Percentiles rank a stretch among this genome's conserved stretches.
Conservation (phyloP, 2,888 invertebrate species). For the Phyto melanocephala region DNA sequence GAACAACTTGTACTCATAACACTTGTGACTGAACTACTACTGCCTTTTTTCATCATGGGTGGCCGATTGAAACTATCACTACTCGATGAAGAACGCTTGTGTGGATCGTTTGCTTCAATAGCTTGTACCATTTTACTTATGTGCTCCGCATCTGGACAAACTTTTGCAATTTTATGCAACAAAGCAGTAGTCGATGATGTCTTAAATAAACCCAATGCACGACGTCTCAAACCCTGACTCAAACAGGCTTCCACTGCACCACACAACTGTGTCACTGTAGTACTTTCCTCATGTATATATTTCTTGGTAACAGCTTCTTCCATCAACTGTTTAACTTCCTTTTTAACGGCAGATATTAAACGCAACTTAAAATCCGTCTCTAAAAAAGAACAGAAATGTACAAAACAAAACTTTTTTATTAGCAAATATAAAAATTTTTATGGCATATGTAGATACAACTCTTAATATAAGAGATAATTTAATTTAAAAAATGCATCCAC, state of each 20-base stretch:
- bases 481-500: conserved; percentile 10
- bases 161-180: conserved; percentile 94
- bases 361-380: conserved; percentile 85
- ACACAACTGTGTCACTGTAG: conserved; percentile 92
- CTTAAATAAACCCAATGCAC: conserved; percentile 93
- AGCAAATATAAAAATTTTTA: neutral
- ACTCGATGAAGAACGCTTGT: conserved; percentile 83
- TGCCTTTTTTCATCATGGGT: conserved; percentile 84
- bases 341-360: conserved; percentile 89
- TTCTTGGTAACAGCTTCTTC: conserved; percentile 96
- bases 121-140: conserved; percentile 89
- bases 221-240: conserved; percentile 84
- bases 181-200: conserved; percentile 95
- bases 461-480: neutral
- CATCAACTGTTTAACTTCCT: conserved; percentile 97
- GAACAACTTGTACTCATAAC: conserved; percentile 74
- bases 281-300: conserved; percentile 95
- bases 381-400: conserved; percentile 55
- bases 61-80: conserved; percentile 83
- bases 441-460: neutral
- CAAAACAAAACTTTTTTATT: neutral
- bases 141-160: conserved; percentile 86
- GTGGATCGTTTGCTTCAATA: conserved; percentile 85
- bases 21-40: conserved; percentile 80
- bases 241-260: conserved; percentile 94